Conservation (phyloP, 1,140 invertebrate species). For the Aphelinus certus region DNA sequence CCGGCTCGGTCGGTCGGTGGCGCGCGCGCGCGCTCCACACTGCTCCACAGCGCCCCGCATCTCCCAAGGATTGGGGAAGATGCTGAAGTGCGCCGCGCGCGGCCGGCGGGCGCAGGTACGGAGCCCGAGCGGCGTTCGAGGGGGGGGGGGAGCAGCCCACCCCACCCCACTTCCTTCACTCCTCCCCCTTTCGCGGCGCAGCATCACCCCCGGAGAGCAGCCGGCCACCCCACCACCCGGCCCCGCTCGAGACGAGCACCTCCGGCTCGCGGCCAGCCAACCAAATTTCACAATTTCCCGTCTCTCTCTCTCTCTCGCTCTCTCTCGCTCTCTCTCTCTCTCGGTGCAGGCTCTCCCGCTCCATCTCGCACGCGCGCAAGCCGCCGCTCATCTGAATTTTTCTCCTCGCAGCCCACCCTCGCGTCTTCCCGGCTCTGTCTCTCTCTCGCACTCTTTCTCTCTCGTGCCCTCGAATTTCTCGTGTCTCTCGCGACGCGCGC, state of each 20-base stretch:
- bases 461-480: background rate
- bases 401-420: constrained; percentile 1
- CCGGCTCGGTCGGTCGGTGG: constrained; percentile 18
- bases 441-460: constrained; percentile 36
- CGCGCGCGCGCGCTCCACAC: background rate
- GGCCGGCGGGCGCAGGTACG: no score
- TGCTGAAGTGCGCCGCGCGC: no score
- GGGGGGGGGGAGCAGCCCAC: background rate
- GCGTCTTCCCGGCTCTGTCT: constrained; percentile 13
- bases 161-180: constrained; percentile 28
- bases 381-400: constrained; percentile 33
- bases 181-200: constrained; percentile 2
- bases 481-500: no score
- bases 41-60: constrained; percentile 21
- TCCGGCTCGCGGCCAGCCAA: constrained; percentile 54
- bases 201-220: background rate
- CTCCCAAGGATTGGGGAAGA: background rate
- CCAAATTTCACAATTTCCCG: constrained; percentile 60
- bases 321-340: background rate
- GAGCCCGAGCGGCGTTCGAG: no score
- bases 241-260: constrained; percentile 26
- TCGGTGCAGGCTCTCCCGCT: constrained; percentile 11
- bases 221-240: constrained; percentile 1
- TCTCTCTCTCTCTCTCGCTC: constrained; percentile 23
- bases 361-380: constrained; percentile 16